Evolutionary conservation across 2,113 vertebrate species (phyloP).

Genomic region (Cyanoderma ruficeps): DNA sequence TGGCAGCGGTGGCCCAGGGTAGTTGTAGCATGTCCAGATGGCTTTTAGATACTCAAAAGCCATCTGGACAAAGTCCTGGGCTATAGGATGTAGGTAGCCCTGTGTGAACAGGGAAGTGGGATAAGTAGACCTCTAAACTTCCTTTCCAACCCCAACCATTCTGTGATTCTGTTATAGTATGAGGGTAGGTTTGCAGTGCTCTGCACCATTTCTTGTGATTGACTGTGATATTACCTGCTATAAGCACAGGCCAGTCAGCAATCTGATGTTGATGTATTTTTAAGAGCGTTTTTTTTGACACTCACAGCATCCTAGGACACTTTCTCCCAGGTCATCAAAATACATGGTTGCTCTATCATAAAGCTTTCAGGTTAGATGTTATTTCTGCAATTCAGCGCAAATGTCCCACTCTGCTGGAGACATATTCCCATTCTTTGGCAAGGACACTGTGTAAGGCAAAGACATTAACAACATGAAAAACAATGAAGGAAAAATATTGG

Average conservation of each 20-base stretch:
- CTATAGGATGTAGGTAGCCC: not conserved
- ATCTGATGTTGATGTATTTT: not conserved
- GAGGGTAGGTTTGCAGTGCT: not conserved
- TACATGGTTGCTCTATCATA: not conserved
- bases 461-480: constrained; percentile 3
- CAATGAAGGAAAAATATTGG: constrained; percentile 6
- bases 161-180: not conserved
- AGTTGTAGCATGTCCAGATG: not conserved
- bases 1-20: not conserved
- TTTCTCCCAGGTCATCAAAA: not conserved
- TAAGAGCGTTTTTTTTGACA: not conserved
- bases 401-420: not conserved
- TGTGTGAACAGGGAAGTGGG: not conserved
- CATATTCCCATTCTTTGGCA: not conserved
- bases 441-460: not conserved
- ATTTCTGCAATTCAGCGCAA: not conserved
- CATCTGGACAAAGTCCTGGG: not conserved
- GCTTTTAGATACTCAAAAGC: not conserved
- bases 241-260: not conserved
- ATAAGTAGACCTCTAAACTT: not conserved
- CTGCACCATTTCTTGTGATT: not conserved
- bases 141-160: not conserved
- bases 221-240: not conserved
- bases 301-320: not conserved
- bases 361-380: constrained; percentile 3